Percentiles rank a stretch among this genome's conserved stretches.
These are phyloP conservation scores for Trichogramma evanescens DNA, from an alignment of 2,888 invertebrate species.

Conservation along the genomic window DNA sequence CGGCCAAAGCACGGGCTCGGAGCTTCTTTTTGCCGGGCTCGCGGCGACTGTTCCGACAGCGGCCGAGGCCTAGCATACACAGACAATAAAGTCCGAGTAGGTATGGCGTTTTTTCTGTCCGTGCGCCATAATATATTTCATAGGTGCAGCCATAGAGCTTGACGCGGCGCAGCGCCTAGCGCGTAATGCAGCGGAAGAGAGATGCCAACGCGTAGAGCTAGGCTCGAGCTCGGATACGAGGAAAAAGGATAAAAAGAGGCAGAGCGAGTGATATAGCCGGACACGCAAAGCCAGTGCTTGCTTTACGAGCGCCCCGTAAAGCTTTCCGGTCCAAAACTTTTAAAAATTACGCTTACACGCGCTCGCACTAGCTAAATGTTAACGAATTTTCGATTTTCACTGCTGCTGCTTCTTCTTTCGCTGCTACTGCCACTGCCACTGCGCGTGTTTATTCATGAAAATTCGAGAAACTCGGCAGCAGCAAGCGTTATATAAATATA, in stretches of 20 bases:
- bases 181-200: conserved; percentile 13
- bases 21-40: not conserved
- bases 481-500: no score
- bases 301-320: conserved; percentile 32
- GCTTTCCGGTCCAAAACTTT: conserved; percentile 26
- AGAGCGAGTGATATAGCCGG: conserved; percentile 13
- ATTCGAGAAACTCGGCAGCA: no score
- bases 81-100: conserved; percentile 19
- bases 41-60: not conserved
- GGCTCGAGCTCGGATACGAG: not conserved
- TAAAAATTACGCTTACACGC: conserved; percentile 27
- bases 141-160: not conserved
- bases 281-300: conserved; percentile 10
- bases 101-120: conserved; percentile 2
- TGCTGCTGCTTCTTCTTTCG: no score
- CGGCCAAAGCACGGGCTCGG: not conserved
- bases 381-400: no score
- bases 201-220: not conserved
- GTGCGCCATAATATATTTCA: conserved; percentile 17
- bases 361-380: not conserved
- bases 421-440: no score
- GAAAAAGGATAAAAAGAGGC: conserved; percentile 4
- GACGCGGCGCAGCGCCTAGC: not conserved
- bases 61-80: not conserved
- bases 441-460: no score